phyloP scores from a whole-genome alignment of 2,113 vertebrate genomes.

The Larimichthys crocea region DNA sequence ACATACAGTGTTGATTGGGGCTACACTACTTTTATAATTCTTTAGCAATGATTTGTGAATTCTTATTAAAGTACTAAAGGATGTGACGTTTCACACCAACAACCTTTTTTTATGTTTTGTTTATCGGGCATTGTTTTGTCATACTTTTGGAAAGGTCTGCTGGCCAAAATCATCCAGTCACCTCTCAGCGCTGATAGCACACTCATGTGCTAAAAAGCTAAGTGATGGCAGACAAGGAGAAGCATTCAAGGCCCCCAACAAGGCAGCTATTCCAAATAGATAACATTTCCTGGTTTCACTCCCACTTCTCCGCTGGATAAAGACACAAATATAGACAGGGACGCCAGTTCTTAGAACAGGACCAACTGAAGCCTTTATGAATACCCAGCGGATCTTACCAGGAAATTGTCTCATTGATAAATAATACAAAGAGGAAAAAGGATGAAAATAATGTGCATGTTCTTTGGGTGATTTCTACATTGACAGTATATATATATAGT shows the following conservation, averaged over 20 bases:
- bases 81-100: neutral
- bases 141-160: neutral
- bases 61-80: neutral
- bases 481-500: neutral
- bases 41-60: neutral
- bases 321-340: conserved; percentile 57
- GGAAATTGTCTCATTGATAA: neutral
- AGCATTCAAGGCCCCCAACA: conserved; percentile 41
- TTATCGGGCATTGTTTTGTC: conserved; percentile 13
- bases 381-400: neutral
- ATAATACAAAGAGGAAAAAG: neutral
- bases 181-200: conserved; percentile 49
- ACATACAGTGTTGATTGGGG: neutral
- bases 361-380: neutral
- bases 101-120: conserved; percentile 2
- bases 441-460: neutral
- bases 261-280: conserved; percentile 61
- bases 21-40: neutral
- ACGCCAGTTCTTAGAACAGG: neutral
- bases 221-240: conserved; percentile 71
- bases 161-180: conserved; percentile 44
- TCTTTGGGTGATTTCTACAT: neutral
- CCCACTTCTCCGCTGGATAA: conserved; percentile 45
- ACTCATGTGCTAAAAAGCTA: conserved; percentile 33
- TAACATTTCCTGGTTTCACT: conserved; percentile 62